These are phyloP conservation scores for Tarsius wallacei DNA, from an alignment of 2,797 vertebrate genomes.

Conservation along the genomic window DNA sequence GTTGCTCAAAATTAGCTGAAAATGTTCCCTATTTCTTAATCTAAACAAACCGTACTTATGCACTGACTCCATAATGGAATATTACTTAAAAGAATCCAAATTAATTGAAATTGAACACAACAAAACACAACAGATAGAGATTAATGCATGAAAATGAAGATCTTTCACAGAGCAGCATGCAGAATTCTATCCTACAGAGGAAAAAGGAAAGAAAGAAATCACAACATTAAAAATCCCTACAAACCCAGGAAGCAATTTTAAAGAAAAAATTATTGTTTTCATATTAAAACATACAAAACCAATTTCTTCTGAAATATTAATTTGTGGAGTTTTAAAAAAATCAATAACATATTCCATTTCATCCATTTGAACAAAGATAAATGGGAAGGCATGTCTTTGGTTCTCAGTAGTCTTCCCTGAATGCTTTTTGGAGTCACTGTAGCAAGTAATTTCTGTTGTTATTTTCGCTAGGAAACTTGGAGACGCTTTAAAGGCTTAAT, in stretches of 20 bases:
- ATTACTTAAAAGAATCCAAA: constrained; percentile 66
- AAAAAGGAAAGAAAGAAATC: not conserved
- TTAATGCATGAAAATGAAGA: not conserved
- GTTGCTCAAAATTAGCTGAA: constrained; percentile 36
- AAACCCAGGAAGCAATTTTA: not conserved
- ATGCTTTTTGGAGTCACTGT: not conserved
- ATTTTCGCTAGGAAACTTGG: not conserved
- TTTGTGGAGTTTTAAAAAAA: not conserved
- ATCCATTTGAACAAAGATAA: not conserved
- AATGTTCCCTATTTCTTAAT: constrained; percentile 26
- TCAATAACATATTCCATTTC: constrained; percentile 38
- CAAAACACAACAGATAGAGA: not conserved
- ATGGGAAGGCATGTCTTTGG: rapidly evolving
- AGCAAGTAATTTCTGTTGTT: not conserved
- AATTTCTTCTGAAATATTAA: constrained; percentile 48
- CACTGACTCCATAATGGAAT: constrained; percentile 62
- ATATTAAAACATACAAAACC: constrained; percentile 58
- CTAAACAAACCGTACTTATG: not conserved
- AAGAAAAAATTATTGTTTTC: constrained; percentile 66
- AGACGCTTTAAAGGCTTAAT: not conserved
- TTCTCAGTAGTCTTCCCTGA: not conserved
- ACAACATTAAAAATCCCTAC: not conserved
- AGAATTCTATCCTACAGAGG: not conserved
- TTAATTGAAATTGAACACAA: constrained; percentile 64
- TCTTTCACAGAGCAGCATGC: not conserved